A percentile compares a stretch with the other conserved stretches of the same genome.
phyloP scores from a whole-genome alignment of 2,113 vertebrate species.

The Falcunculus frontatus region DNA sequence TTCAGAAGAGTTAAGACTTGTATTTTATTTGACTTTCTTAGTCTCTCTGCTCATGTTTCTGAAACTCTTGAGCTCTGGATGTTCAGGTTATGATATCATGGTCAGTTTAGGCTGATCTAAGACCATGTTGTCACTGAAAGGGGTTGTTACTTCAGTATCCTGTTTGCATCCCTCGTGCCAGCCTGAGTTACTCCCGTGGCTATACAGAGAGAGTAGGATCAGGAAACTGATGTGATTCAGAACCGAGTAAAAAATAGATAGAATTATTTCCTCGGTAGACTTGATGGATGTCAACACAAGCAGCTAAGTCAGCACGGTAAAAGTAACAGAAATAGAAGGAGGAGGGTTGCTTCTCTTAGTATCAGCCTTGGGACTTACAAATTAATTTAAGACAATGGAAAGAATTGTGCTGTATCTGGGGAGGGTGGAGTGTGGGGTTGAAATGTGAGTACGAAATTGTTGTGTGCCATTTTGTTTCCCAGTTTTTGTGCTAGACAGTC shows the following conservation, averaged over 20 bases:
- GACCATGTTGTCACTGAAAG: background rate
- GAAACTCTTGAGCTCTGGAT: background rate
- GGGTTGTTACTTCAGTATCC: background rate
- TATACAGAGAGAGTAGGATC: background rate
- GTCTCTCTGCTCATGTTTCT: background rate
- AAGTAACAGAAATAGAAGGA: background rate
- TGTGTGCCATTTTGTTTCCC: background rate
- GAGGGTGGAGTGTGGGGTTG: background rate
- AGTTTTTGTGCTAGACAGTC: background rate
- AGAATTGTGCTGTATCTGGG: background rate
- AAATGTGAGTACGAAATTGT: background rate
- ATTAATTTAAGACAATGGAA: background rate
- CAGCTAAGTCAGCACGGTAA: background rate
- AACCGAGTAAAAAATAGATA: background rate
- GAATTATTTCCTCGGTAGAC: background rate
- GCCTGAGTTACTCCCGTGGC: background rate
- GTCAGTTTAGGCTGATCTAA: background rate
- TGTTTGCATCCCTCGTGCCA: slow-evolving; percentile 7
- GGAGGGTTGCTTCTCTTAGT: background rate
- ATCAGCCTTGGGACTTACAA: background rate
- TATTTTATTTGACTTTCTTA: background rate
- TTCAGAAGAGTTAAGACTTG: background rate
- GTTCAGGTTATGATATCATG: background rate
- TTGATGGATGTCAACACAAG: background rate
- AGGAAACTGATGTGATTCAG: slow-evolving; percentile 34